Evolutionary conservation across 2,113 vertebrate species (phyloP).

Genomic region (Delphinapterus leucas): DNA sequence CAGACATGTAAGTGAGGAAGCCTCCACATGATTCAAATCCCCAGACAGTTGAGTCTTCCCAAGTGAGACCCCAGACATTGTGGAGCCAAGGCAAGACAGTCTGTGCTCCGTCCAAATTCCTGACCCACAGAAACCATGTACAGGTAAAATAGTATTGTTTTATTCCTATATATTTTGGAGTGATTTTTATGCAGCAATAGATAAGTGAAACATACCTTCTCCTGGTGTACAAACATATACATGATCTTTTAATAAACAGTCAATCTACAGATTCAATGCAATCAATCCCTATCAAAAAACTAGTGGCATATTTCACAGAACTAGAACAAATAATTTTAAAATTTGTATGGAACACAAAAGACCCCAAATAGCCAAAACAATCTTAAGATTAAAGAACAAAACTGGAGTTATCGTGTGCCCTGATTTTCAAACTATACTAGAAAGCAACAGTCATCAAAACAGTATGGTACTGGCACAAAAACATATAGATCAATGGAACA

Average conservation of each 20-base stretch:
- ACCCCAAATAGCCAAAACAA: neutral
- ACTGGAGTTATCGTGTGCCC: neutral
- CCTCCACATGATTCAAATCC: neutral
- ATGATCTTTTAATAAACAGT: neutral
- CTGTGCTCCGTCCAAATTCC: neutral
- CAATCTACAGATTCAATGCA: neutral
- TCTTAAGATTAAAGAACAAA: neutral
- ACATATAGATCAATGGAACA: neutral
- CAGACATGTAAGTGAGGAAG: neutral
- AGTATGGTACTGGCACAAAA: neutral
- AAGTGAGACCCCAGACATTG: neutral
- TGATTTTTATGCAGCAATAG: neutral
- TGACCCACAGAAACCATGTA: neutral
- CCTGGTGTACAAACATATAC: neutral
- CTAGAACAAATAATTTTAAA: neutral
- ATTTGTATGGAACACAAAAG: neutral
- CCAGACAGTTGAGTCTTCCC: neutral
- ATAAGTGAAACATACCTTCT: neutral
- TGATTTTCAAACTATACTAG: neutral
- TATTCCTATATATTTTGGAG: neutral
- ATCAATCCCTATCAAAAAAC: neutral
- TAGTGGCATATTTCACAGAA: neutral
- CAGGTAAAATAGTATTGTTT: neutral
- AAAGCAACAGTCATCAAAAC: neutral
- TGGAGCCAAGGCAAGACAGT: neutral